Base-by-base conservation (phyloP, 2,113 vertebrate species). In the Hirundichthys speculiger region DNA sequence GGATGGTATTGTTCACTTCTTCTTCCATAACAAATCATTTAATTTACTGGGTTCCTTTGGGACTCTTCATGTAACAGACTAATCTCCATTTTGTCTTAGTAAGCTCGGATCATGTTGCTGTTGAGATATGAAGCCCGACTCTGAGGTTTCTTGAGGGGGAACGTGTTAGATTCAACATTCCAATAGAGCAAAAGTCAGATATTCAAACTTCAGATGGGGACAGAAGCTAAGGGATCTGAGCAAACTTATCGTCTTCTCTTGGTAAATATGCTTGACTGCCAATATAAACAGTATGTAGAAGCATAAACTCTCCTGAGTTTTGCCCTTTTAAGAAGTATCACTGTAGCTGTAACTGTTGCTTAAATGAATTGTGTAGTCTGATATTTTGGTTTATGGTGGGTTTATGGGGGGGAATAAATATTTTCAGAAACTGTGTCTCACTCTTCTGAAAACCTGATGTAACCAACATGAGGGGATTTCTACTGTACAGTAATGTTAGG, bases 51-150 rank as follows among this genome's bases (percentile, higher is more conserved):
- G 41, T 51, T 75, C 80, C 78, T 64, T 25, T 16, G 82, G 84
- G 81, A 76, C 55, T 42, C 67, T 75, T 90, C 83, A 56, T 49
- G n/a, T 83, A 71, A 83, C 86, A 70, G 47, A 59, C 64, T 69
- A 79, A 86, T 87, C 84, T 88, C 69, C 75, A 65, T 74, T 78
- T 70, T 74, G 69, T 62, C 56, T 63, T 72, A 61, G 65, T 64
- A 76, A 68, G 41, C 52, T 64, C 65, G 73, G 82, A 79, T 84
- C 51, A 22, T 63, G 58, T 75, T 69, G 43, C 77, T 21, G 71
- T 27, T 39, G 55, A 74, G 69, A 62, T 71, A 58, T 77, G 76
- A 19, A 7, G 62, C 30, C 42, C 49, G 5, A 22, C 53, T 78
- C 56, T 5, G 75, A 76, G 76, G 71, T 54, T 65, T 66, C 62